These are phyloP conservation scores for Taxidea taxus DNA, from an alignment of 2,113 vertebrate species.

Conservation along the genomic window DNA sequence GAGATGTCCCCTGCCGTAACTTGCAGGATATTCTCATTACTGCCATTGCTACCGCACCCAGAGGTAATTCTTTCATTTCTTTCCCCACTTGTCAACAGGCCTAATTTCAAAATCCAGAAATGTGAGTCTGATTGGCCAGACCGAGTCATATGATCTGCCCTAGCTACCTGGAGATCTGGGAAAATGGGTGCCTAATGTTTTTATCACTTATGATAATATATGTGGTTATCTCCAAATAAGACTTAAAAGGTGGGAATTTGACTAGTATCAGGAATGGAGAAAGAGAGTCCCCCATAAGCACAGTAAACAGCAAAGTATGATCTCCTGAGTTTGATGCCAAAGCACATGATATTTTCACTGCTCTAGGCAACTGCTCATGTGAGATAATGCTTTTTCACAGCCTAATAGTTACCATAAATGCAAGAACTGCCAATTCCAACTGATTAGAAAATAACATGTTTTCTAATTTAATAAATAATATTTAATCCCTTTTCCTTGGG, in stretches of 20 bases:
- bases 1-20: accelerated
- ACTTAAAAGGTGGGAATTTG: not conserved
- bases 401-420: not conserved
- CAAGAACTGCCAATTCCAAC: not conserved
- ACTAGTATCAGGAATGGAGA: not conserved
- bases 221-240: not conserved
- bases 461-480: not conserved
- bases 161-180: not conserved
- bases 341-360: not conserved
- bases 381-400: not conserved
- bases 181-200: not conserved
- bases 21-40: accelerated
- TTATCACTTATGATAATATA: not conserved
- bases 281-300: not conserved
- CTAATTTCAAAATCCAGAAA: not conserved
- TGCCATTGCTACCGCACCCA: not conserved
- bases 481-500: not conserved
- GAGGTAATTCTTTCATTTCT: not conserved
- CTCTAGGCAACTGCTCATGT: not conserved
- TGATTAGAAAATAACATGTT: not conserved
- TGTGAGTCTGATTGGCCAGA: not conserved
- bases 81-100: not conserved
- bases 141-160: not conserved
- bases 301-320: not conserved
- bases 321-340: not conserved